Evolutionary conservation across 2,888 invertebrate species (phyloP).

Genomic region (Catotricha subobsoleta): DNA sequence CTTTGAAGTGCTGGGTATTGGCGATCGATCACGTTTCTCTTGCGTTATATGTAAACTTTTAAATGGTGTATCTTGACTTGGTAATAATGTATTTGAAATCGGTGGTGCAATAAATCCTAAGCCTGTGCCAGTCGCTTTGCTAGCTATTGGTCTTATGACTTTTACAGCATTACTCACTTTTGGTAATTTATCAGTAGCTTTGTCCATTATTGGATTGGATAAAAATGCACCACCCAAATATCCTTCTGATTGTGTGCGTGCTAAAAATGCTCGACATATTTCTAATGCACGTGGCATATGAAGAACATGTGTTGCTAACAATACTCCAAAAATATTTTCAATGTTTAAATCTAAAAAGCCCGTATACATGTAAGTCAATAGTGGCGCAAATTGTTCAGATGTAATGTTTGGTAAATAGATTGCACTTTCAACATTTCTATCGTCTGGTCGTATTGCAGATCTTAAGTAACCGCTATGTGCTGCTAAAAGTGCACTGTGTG

Average conservation of each 20-base stretch:
- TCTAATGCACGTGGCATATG: constrained; percentile 57
- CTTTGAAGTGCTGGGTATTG: constrained; percentile 7
- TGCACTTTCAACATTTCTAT: constrained; percentile 17
- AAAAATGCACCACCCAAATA: constrained; percentile 17
- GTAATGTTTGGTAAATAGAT: constrained; percentile 37
- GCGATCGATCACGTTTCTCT: constrained; percentile 3
- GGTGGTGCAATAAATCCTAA: constrained; percentile 24
- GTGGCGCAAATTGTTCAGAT: constrained; percentile 43
- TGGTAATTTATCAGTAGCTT: constrained; percentile 3
- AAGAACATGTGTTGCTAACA: constrained; percentile 50
- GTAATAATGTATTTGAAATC: constrained; percentile 15
- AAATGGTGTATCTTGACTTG: constrained; percentile 17
- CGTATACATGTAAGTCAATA: constrained; percentile 58
- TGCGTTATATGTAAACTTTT: constrained; percentile 9
- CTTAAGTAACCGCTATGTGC: constrained; percentile 55
- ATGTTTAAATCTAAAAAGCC: constrained; percentile 49
- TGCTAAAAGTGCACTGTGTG: constrained; percentile 44
- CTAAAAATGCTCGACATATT: constrained; percentile 44
- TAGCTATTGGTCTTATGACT: constrained; percentile 37
- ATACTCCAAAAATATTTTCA: constrained; percentile 51
- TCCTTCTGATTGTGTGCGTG: constrained; percentile 33
- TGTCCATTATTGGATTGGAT: constrained; percentile 7
- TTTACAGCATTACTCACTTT: constrained; percentile 11
- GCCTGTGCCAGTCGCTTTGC: constrained; percentile 24
- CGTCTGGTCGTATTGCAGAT: constrained; percentile 36